Evolutionary conservation across 2,113 vertebrate genomes (phyloP).

Genomic region (Gymnarchus niloticus): DNA sequence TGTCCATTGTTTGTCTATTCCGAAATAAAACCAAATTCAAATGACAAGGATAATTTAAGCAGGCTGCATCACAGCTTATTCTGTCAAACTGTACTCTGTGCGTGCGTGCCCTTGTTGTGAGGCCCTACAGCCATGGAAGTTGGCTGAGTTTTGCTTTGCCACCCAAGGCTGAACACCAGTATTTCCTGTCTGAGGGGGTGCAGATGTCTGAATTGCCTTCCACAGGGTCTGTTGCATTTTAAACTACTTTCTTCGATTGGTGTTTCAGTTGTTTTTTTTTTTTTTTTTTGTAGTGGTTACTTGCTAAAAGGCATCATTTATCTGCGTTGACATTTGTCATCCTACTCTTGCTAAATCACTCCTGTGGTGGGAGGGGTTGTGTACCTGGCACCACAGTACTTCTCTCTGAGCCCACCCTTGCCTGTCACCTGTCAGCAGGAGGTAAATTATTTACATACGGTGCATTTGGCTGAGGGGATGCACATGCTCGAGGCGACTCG

Average conservation of each 20-base stretch:
- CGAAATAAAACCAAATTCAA: not conserved
- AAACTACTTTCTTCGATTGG: not conserved
- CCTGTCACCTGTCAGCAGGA: not conserved
- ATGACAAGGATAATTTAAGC: too few relatives aligned
- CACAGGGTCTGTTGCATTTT: not conserved
- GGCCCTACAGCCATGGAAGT: not conserved
- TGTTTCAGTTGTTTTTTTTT: not conserved
- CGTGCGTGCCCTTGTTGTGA: too few relatives aligned
- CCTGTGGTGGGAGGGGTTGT: too few relatives aligned
- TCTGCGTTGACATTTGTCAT: not conserved
- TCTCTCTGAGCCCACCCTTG: too few relatives aligned
- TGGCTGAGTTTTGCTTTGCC: not conserved
- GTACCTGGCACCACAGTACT: too few relatives aligned
- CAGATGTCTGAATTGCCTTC: not conserved
- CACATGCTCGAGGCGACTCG: not conserved
- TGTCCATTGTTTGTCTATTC: not conserved
- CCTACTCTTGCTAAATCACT: too few relatives aligned
- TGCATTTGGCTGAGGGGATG: not conserved
- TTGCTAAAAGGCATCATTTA: not conserved
- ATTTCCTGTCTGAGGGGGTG: not conserved
- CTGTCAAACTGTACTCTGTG: not conserved
- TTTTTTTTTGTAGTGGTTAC: not conserved
- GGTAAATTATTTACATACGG: not conserved
- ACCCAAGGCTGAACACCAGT: not conserved
- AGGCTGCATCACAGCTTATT: not conserved